A percentile compares a stretch with the other conserved stretches of the same genome.
Evolutionary conservation across 2,797 vertebrate genomes (phyloP).

Genomic region (Remorina albescens): DNA sequence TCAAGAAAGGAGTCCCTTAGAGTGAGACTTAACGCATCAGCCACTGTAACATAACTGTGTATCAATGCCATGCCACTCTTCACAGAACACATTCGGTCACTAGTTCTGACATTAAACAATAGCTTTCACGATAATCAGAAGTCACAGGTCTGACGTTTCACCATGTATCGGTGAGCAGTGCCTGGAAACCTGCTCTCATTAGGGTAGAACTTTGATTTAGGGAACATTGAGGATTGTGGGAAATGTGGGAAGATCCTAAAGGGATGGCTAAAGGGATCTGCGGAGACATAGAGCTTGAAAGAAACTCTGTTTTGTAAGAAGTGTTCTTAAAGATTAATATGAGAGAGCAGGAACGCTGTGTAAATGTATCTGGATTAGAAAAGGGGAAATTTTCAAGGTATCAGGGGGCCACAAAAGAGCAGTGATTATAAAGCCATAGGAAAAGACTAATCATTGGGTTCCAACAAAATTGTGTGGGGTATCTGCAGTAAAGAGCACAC

Average conservation of each 20-base stretch:
- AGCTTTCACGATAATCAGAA: slow-evolving; percentile 67
- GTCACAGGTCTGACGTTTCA: slow-evolving; percentile 61
- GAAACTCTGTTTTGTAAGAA: background rate
- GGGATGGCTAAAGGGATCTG: slow-evolving; percentile 21
- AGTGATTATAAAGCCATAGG: background rate
- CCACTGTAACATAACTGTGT: slow-evolving; percentile 4
- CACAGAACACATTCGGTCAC: slow-evolving; percentile 12
- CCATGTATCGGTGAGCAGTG: slow-evolving; percentile 43
- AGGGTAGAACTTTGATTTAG: slow-evolving; percentile 31
- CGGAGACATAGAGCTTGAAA: slow-evolving; percentile 29
- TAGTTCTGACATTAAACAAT: slow-evolving; percentile 26
- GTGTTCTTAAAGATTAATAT: background rate
- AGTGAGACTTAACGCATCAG: background rate
- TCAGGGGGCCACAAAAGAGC: background rate
- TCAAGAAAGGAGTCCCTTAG: too few relatives aligned
- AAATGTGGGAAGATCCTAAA: slow-evolving; percentile 45
- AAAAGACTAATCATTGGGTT: background rate
- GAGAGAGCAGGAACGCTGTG: background rate
- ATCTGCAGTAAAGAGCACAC: background rate
- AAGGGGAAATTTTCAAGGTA: background rate
- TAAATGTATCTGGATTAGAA: slow-evolving; percentile 1
- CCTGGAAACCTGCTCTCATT: slow-evolving; percentile 52
- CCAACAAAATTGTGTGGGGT: background rate
- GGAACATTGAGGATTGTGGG: slow-evolving; percentile 54
- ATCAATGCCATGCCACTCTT: slow-evolving; percentile 1